These are phyloP conservation scores for Oithona nana DNA, from an alignment of 2,888 invertebrate species.

Conservation along the genomic window DNA sequence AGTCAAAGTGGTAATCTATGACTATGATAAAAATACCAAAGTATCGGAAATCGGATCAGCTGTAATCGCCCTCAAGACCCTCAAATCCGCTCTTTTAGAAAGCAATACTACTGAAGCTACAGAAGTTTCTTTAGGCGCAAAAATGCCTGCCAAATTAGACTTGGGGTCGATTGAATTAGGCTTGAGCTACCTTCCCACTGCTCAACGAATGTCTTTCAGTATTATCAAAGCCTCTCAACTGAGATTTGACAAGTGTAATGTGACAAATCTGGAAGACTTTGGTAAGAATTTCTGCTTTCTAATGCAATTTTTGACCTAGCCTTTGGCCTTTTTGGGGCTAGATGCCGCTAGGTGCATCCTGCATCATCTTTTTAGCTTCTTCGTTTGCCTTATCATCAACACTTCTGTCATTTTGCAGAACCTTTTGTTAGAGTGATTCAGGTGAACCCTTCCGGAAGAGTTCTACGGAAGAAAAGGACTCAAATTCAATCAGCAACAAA, in stretches of 20 bases:
- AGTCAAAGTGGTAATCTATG: background rate
- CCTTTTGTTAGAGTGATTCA: constrained; percentile 30
- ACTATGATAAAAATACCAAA: background rate
- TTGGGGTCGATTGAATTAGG: constrained; percentile 50
- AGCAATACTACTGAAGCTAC: too few species aligned
- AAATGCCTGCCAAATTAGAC: too few species aligned
- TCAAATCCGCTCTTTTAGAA: too few species aligned
- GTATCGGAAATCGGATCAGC: background rate
- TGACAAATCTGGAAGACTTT: constrained; percentile 26
- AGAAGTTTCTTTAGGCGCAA: too few species aligned
- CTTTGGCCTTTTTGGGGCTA: too few species aligned
- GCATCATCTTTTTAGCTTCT: too few species aligned
- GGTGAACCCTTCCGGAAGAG: constrained; percentile 29
- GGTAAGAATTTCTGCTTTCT: constrained; percentile 30
- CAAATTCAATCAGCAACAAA: constrained; percentile 23
- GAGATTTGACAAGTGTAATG: constrained; percentile 20
- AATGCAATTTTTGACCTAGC: too few species aligned
- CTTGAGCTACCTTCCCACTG: constrained; percentile 67
- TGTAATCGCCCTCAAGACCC: background rate
- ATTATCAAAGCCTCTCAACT: constrained; percentile 67
- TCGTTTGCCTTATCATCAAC: too few species aligned
- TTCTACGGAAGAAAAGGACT: constrained; percentile 31
- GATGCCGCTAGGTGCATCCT: too few species aligned
- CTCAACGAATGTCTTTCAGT: constrained; percentile 62
- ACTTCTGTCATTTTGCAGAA: too few species aligned